These are phyloP conservation scores for Eulemur macaco DNA, from an alignment of 2,113 vertebrate genomes.

Conservation along the genomic window DNA sequence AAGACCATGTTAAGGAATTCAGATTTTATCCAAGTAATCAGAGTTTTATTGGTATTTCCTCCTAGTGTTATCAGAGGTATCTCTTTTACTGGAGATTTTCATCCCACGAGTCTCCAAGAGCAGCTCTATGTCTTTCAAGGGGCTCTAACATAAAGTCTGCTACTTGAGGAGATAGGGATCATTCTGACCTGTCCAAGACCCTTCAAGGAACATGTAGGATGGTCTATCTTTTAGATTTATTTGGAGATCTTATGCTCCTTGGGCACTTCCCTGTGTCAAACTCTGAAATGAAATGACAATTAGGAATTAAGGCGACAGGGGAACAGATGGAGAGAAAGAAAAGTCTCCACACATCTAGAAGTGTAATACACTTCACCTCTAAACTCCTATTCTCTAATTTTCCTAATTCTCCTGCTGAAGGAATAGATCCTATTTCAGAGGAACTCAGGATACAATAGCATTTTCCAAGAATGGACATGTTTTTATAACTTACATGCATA, in stretches of 20 bases:
- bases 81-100: background rate
- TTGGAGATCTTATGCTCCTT: background rate
- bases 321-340: background rate
- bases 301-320: background rate
- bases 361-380: background rate
- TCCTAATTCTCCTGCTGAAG: background rate
- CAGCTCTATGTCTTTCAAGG: background rate
- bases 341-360: background rate
- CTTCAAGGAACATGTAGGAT: background rate
- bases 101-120: background rate
- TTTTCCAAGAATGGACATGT: background rate
- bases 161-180: background rate
- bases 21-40: background rate
- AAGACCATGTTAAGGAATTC: background rate
- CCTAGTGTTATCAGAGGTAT: background rate
- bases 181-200: background rate
- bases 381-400: background rate
- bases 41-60: background rate
- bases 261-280: background rate
- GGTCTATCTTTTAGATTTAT: background rate
- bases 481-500: background rate
- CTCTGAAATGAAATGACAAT: constrained; percentile 25
- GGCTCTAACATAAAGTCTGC: background rate
- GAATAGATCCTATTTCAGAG: background rate
- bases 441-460: background rate